Conservation (phyloP, 2,888 invertebrate genomes). For the Macaria liturata region DNA sequence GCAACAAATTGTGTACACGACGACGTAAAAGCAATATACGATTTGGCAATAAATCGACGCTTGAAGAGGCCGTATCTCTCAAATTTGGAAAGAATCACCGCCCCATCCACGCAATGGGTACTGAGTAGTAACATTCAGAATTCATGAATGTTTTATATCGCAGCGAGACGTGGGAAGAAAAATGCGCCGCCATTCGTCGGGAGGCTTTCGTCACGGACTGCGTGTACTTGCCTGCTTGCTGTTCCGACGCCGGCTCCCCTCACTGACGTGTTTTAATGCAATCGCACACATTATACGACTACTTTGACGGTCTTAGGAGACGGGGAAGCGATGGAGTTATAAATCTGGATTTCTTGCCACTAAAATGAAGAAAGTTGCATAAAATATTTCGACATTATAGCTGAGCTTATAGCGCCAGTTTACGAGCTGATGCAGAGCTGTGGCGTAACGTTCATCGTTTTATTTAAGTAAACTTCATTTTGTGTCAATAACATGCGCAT, state of each 20-base stretch:
- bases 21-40: conserved; percentile 38
- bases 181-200: conserved; percentile 74
- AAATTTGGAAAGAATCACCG: conserved; percentile 53
- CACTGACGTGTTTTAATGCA: conserved; percentile 51
- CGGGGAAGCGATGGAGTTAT: conserved; percentile 5
- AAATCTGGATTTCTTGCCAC: conserved; percentile 1
- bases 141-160: conserved; percentile 73
- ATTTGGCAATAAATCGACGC: conserved; percentile 44
- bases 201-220: conserved; percentile 71
- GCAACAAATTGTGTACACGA: conserved; percentile 35
- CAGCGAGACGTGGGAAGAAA: conserved; percentile 68
- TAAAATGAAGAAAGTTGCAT: too few species aligned
- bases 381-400: too few species aligned
- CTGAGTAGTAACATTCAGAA: conserved; percentile 69
- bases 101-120: conserved; percentile 56
- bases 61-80: conserved; percentile 47
- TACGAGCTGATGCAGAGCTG: too few species aligned
- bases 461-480: too few species aligned
- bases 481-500: too few species aligned
- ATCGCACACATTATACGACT: conserved; percentile 55
- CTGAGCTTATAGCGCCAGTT: too few species aligned
- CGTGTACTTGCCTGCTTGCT: conserved; percentile 74
- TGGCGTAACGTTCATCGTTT: too few species aligned
- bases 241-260: conserved; percentile 62
- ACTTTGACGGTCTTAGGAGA: conserved; percentile 15